Percentiles rank a stretch among this genome's conserved stretches.
Evolutionary conservation across 1,140 invertebrate genomes (phyloP).

Genomic region (Hycleus cichorii): DNA sequence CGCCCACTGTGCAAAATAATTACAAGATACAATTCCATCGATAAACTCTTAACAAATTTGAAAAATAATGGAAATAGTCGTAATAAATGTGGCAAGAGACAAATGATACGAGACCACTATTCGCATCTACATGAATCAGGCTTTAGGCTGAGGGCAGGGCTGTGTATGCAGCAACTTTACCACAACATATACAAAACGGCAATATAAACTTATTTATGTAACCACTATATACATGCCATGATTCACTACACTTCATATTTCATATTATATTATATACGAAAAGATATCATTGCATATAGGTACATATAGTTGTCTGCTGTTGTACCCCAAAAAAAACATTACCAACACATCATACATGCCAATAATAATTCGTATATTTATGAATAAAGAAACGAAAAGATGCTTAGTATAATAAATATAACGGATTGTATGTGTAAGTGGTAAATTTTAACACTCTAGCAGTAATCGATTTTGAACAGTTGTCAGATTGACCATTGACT

Average conservation of each 20-base stretch:
- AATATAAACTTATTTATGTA: slow-evolving; percentile 21
- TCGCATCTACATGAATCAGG: not conserved
- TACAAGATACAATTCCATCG: slow-evolving; percentile 16
- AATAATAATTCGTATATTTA: too few relatives aligned
- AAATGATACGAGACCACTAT: slow-evolving; percentile 7
- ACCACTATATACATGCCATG: slow-evolving; percentile 9
- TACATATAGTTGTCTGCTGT: too few relatives aligned
- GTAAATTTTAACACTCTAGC: slow-evolving; percentile 5
- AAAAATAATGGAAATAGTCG: slow-evolving; percentile 16
- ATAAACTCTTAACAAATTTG: slow-evolving; percentile 9
- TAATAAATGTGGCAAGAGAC: slow-evolving; percentile 16
- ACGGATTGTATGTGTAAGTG: too few relatives aligned
- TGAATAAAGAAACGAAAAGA: too few relatives aligned
- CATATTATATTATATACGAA: slow-evolving; percentile 7
- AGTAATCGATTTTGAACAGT: slow-evolving; percentile 23
- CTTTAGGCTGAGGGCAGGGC: slow-evolving; percentile 10
- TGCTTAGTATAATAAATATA: too few relatives aligned
- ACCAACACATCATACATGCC: too few relatives aligned
- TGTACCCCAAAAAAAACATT: too few relatives aligned
- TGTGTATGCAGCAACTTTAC: slow-evolving; percentile 1
- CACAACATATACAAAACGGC: slow-evolving; percentile 3
- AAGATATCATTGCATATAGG: slow-evolving; percentile 16
- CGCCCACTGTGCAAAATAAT: slow-evolving; percentile 10
- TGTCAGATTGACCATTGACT: slow-evolving; percentile 19
- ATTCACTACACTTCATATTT: slow-evolving; percentile 21